Evolutionary conservation across 2,888 invertebrate species (phyloP), one percentile per base, ranked within the genome.

Genomic region (Corbicula japonica): DNA sequence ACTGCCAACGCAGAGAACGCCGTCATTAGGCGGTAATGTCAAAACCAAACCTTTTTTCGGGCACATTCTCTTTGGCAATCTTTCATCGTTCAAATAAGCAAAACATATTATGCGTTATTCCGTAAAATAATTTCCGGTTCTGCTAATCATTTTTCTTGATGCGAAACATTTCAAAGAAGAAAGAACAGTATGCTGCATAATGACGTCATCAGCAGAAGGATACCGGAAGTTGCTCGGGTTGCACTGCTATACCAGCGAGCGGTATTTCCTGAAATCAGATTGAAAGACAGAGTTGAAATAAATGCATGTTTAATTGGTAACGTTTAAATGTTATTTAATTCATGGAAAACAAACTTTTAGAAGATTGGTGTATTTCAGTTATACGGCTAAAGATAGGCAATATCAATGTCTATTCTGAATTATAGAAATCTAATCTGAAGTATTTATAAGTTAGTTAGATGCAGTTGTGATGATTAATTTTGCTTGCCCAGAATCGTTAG

Each of bases 171-270:
- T n/a, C 18, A 30, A n/a, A 66, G 54, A 3, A 54, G 23, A 30
- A 18, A 54, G 10, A 52, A 54, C 23, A 44, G 2, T 10, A 66
- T n/a, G 8, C 28, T 66, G 41, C 66, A 66, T 44, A 72, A 35
- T 23, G 74, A 62, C 15, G 76, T 68, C 15, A 79, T 41, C 32
- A 75, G 21, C 1, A 80, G 23, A n/a, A 78, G 73, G 28, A 83
- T 5, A n/a, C 80, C 73, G 48, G 80, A 76, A 30, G 80, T 76
- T 26, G 80, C 69, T 46, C 68, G 58, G 5, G 76, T 65, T 21
- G 78, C 83, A 35, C 79, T 54, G 69, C 75, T 80, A 73, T 62
- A 70, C 80, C 80, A 83, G 62, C 83, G 63, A 1, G 62, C 73
- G 0, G 79, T 79, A 44, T 74, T 74, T 10, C 62, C 83, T 83